phyloP scores from a whole-genome alignment of 2,113 vertebrate genomes.

The Plotosus lineatus region DNA sequence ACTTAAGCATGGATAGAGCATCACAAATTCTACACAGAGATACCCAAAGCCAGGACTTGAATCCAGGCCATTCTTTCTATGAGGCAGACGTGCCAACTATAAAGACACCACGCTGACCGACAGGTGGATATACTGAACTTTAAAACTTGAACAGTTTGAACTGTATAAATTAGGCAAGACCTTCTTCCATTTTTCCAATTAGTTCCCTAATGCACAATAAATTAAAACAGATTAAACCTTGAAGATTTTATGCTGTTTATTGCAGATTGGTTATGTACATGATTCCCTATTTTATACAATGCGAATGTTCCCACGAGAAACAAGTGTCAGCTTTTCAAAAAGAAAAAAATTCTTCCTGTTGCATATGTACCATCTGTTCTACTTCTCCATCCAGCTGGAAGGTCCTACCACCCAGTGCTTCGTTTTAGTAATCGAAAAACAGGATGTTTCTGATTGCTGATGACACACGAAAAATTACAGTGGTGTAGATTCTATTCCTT shows the following conservation, averaged over 20 bases:
- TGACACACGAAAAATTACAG: background rate
- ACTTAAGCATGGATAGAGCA: no score
- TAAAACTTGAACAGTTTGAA: background rate
- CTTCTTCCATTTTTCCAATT: no score
- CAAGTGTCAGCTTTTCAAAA: background rate
- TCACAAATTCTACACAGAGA: no score
- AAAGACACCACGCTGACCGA: no score
- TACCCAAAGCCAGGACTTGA: no score
- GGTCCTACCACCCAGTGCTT: background rate
- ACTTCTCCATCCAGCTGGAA: background rate
- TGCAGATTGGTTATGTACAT: background rate
- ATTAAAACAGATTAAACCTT: no score
- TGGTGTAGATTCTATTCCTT: background rate
- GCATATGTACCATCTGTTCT: background rate
- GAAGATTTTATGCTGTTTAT: background rate
- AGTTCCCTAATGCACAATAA: no score
- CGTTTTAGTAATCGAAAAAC: background rate
- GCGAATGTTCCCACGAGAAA: background rate
- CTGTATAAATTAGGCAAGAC: background rate
- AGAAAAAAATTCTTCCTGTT: background rate
- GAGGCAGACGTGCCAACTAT: no score
- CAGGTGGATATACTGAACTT: no score
- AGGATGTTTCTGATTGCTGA: constrained; percentile 4
- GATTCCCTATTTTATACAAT: background rate
- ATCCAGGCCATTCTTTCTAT: no score